These are phyloP conservation scores for Pantala flavescens DNA, from an alignment of 1,140 invertebrate species.

Conservation along the genomic window DNA sequence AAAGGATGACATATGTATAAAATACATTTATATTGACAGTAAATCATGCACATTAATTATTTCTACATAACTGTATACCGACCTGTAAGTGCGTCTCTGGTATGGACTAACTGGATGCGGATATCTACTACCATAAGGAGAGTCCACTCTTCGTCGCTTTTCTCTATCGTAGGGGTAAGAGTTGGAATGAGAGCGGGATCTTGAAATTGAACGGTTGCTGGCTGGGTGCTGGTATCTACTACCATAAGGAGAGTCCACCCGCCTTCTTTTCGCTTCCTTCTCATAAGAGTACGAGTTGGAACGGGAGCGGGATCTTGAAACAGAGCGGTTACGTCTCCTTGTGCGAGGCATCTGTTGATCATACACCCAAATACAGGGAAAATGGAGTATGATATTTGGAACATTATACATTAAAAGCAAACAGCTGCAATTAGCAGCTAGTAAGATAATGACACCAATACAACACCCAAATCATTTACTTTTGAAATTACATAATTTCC, in stretches of 20 bases:
- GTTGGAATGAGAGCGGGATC: conserved; percentile 46
- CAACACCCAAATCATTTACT: no score
- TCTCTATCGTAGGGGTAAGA: conserved; percentile 23
- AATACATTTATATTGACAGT: no score
- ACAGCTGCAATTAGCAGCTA: no score
- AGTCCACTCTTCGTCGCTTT: conserved; percentile 42
- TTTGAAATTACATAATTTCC: no score
- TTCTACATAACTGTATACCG: conserved; percentile 22
- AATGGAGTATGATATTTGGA: not conserved
- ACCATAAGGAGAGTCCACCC: conserved; percentile 32
- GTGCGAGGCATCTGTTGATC: conserved; percentile 63
- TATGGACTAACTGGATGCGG: conserved; percentile 34
- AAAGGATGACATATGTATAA: no score
- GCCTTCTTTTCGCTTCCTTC: conserved; percentile 35
- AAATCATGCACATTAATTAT: no score
- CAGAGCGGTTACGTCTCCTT: conserved; percentile 59
- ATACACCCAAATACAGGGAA: conserved; percentile 21
- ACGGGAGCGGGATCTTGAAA: conserved; percentile 49
- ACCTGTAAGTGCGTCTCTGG: conserved; percentile 44
- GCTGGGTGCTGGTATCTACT: conserved; percentile 23
- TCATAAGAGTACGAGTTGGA: conserved; percentile 32
- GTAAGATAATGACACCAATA: no score
- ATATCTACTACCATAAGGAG: not conserved
- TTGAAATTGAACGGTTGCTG: conserved; percentile 54
- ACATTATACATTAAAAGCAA: not conserved